Base-by-base conservation (phyloP, 92 coral and sea anemone genomes). In the Zoanthus gigantus region DNA sequence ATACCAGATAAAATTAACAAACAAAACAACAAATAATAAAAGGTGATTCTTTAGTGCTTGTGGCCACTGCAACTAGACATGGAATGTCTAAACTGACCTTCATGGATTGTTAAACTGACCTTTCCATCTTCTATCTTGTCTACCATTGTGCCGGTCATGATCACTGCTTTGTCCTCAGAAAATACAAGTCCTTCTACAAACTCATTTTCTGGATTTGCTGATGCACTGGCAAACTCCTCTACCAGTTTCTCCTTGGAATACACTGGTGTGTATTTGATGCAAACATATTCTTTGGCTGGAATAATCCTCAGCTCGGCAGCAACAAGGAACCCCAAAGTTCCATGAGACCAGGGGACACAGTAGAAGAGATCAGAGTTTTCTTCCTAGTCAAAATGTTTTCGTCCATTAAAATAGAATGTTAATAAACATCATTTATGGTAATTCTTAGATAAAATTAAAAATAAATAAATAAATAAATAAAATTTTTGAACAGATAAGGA, bases 321-420 rank as follows among this genome's bases (percentile, higher is more conserved):
- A 6, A 91, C 94, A 4, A 91, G 92, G 71, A 91, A 91, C 32
- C 94, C 94, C 57, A 91, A 90, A 60, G 94, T 91, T 17, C 94
- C 94, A 79, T 91, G 87, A 14, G 94, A 91, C 94, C 94, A 91
- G 28, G 94, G 94, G 31, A 91, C 78, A 15, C 92, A 77, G 63
- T 88, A 79, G 78, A 88, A 91, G 46, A 91, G 89, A 60, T 91
- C 91, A 9, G 66, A 65, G 68, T 91, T 91, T 71, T 91, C 92
- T 28, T 91, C 90, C 94, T 91, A 58, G 13, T 42, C 74, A 69
- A 14, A 69, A 30, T 28, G n/a, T 48, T 15, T 15, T 6, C 48
- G 47, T 31, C 3, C 48, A 72, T 37, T 37, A 37, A 37, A 37
- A 37, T 37, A 37, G 42, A 37, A 37, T 37, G 3, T 37, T 37